Conservation (phyloP, 2,113 vertebrate genomes). For the Lutjanus erythropterus region DNA sequence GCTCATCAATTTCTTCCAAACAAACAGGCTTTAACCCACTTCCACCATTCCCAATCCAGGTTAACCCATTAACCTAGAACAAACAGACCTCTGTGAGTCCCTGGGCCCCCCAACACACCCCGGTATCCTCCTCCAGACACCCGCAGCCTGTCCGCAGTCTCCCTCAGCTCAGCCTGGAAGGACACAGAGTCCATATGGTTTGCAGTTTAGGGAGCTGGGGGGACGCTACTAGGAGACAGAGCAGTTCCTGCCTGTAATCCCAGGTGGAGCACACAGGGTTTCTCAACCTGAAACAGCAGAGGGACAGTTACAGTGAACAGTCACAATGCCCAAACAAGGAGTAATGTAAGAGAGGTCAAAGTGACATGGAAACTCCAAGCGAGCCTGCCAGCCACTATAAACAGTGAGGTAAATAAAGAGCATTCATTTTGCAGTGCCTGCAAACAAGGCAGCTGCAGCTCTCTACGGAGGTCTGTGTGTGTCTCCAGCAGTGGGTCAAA, state of each 20-base stretch:
- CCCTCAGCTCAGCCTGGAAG: constrained; percentile 29
- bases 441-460: constrained; percentile 31
- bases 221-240: constrained; percentile 49
- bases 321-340: constrained; percentile 53
- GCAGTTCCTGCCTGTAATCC: constrained; percentile 69
- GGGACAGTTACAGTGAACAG: constrained; percentile 37
- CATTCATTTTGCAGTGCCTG: constrained; percentile 36
- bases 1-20: constrained; percentile 37
- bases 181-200: constrained; percentile 71
- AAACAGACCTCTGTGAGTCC: constrained; percentile 69
- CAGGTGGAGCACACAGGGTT: constrained; percentile 48
- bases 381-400: constrained; percentile 45
- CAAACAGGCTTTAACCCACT: constrained; percentile 52
- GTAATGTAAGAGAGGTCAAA: constrained; percentile 48
- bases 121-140: constrained; percentile 56
- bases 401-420: constrained; percentile 43
- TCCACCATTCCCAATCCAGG: constrained; percentile 53
- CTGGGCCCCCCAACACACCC: background rate
- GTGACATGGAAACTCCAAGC: constrained; percentile 55
- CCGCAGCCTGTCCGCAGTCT: constrained; percentile 37
- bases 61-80: constrained; percentile 65
- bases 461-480: constrained; percentile 23
- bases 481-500: constrained; percentile 51
- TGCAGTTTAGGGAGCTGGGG: constrained; percentile 65
- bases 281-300: constrained; percentile 30